phyloP scores from a whole-genome alignment of 1,140 invertebrate genomes.

The Batillaria attramentaria region DNA sequence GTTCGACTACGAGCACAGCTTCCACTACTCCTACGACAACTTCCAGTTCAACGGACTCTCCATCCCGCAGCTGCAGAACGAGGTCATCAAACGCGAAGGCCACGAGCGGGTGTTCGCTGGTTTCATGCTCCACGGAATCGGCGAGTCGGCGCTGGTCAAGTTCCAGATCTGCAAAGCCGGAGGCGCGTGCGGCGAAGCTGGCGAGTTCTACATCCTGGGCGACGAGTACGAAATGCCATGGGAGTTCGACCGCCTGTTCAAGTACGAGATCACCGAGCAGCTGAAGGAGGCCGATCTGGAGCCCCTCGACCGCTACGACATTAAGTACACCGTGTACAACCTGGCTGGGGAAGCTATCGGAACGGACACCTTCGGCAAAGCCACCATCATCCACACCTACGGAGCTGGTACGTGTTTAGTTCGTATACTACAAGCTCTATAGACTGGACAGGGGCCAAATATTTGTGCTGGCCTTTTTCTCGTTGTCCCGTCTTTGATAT shows the following conservation, averaged over 20 bases:
- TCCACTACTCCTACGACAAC: conserved; percentile 43
- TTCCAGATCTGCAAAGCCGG: conserved; percentile 11
- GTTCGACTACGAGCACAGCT: conserved; percentile 26
- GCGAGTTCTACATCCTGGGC: conserved; percentile 49
- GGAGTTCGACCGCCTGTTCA: conserved; percentile 45
- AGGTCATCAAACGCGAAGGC: not conserved
- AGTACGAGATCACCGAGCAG: conserved; percentile 43
- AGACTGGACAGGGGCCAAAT: no score
- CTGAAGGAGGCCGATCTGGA: conserved; percentile 30
- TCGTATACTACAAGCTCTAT: no score
- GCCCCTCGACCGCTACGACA: conserved; percentile 30
- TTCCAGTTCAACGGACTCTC: conserved; percentile 41
- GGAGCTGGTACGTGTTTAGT: conserved; percentile 34
- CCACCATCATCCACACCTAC: conserved; percentile 31
- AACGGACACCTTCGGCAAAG: not conserved
- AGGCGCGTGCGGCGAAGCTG: conserved; percentile 22
- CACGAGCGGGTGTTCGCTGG: conserved; percentile 40
- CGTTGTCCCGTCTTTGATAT: no score
- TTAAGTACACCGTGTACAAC: conserved; percentile 27
- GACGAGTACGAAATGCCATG: conserved; percentile 43
- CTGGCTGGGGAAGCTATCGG: conserved; percentile 21
- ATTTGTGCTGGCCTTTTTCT: no score
- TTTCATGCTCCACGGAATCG: conserved; percentile 44
- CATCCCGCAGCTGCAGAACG: conserved; percentile 26
- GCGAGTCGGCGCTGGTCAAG: conserved; percentile 34